Percentiles rank a stretch among this genome's conserved stretches.
These are phyloP conservation scores for Diarsia mendica DNA, from an alignment of 2,888 invertebrate genomes.

Conservation along the genomic window DNA sequence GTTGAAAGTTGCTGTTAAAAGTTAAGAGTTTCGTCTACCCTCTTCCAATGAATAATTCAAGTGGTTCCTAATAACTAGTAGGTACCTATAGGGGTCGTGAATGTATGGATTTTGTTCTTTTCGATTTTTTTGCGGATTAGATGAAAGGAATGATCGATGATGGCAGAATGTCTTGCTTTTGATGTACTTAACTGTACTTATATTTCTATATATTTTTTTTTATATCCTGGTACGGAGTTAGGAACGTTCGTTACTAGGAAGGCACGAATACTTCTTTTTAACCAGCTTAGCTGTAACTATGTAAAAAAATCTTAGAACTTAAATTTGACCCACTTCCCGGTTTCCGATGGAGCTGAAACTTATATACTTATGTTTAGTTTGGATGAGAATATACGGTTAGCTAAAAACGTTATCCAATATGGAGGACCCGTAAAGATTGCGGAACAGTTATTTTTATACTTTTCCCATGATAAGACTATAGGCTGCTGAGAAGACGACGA, in stretches of 20 bases:
- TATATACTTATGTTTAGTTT: background rate
- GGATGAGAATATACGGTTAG: background rate
- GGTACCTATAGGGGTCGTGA: conserved; percentile 48
- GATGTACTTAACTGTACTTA: conserved; percentile 29
- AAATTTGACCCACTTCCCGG: background rate
- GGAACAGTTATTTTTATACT: background rate
- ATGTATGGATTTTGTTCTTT: conserved; percentile 64
- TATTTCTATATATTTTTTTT: background rate
- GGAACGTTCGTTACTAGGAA: background rate
- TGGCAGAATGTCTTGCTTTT: conserved; percentile 26
- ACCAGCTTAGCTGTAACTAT: background rate
- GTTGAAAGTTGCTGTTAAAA: conserved; percentile 76
- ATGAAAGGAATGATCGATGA: conserved; percentile 65
- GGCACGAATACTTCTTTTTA: background rate
- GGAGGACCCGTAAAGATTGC: background rate
- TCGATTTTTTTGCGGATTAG: conserved; percentile 54
- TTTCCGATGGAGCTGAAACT: background rate
- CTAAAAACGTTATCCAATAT: background rate
- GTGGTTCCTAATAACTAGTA: conserved; percentile 85
- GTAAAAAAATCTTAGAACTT: background rate
- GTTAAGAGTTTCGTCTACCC: conserved; percentile 84
- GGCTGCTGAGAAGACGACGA: background rate
- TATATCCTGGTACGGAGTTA: background rate
- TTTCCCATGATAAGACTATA: background rate
- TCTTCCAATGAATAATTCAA: conserved; percentile 88